These are phyloP conservation scores for Apteryx mantelli DNA, from an alignment of 2,113 vertebrate species.

Conservation along the genomic window DNA sequence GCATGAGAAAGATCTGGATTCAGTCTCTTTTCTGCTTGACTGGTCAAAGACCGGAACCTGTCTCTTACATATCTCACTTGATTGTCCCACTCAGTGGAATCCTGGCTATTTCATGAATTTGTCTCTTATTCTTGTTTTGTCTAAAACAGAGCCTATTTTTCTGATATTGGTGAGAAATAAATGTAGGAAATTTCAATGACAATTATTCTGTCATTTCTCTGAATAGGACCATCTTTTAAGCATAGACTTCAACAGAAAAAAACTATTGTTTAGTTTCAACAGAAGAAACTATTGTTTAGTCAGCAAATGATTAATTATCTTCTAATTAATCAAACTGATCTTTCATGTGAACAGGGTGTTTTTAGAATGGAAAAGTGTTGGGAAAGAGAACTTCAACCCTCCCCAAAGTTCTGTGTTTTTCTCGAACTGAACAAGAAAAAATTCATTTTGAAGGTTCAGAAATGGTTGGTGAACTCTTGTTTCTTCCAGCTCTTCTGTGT, in stretches of 20 bases:
- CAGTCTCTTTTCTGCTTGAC: neutral
- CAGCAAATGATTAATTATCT: neutral
- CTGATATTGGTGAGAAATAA: neutral
- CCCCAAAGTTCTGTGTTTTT: neutral
- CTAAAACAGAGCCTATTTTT: slow-evolving; percentile 20
- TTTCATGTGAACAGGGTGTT: slow-evolving; percentile 37
- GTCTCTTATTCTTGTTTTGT: neutral
- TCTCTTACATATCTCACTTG: neutral
- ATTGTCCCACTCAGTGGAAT: neutral
- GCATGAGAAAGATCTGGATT: neutral
- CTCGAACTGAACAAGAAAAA: slow-evolving; percentile 33
- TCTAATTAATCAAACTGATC: slow-evolving; percentile 23
- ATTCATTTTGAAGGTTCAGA: slow-evolving; percentile 40
- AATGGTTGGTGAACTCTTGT: slow-evolving; percentile 47
- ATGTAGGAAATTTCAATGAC: neutral
- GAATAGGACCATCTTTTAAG: neutral
- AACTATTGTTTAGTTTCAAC: slow-evolving; percentile 12
- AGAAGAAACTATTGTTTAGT: slow-evolving; percentile 40
- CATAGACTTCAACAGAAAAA: neutral
- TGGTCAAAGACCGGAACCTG: neutral
- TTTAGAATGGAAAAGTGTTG: slow-evolving; percentile 43
- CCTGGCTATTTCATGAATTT: neutral
- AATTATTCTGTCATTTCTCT: slow-evolving; percentile 3
- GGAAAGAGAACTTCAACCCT: slow-evolving; percentile 36
- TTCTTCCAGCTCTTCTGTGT: slow-evolving; percentile 49